These are phyloP conservation scores for Polia nebulosa DNA, from an alignment of 2,888 invertebrate species.

Conservation along the genomic window DNA sequence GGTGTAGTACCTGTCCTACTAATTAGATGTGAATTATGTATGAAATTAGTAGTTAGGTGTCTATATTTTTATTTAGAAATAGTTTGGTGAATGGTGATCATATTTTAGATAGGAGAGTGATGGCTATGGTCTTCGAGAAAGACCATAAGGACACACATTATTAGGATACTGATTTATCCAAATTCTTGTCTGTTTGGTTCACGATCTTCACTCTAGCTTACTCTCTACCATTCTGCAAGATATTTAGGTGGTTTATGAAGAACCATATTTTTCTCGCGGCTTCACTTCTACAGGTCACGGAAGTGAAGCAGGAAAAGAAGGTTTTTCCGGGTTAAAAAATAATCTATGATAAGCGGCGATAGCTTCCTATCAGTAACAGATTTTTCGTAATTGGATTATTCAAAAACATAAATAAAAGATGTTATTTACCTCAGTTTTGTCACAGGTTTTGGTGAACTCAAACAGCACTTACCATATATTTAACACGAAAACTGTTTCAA, in stretches of 20 bases:
- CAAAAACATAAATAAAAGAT: no score
- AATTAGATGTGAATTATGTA: conserved; percentile 60
- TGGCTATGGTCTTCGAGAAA: not conserved
- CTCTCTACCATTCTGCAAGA: not conserved
- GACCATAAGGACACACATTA: not conserved
- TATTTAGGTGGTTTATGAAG: no score
- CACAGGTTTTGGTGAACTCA: no score
- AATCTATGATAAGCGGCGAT: no score
- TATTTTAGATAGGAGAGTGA: conserved; percentile 12
- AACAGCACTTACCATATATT: not conserved
- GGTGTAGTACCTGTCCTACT: conserved; percentile 51
- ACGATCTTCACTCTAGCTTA: not conserved
- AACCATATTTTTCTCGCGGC: no score
- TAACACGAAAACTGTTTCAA: conserved; percentile 23
- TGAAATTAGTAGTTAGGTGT: conserved; percentile 23
- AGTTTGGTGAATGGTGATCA: conserved; percentile 5
- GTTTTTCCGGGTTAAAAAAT: no score
- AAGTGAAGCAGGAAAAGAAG: no score
- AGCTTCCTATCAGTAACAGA: no score
- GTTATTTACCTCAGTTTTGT: no score
- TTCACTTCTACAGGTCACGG: no score
- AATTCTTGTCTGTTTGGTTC: not conserved
- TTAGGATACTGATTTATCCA: not conserved
- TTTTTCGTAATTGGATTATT: no score
- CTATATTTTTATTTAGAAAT: conserved; percentile 29